These are phyloP conservation scores for Chromoteleia sp. DNA, from an alignment of 2,888 invertebrate species.

Conservation along the genomic window DNA sequence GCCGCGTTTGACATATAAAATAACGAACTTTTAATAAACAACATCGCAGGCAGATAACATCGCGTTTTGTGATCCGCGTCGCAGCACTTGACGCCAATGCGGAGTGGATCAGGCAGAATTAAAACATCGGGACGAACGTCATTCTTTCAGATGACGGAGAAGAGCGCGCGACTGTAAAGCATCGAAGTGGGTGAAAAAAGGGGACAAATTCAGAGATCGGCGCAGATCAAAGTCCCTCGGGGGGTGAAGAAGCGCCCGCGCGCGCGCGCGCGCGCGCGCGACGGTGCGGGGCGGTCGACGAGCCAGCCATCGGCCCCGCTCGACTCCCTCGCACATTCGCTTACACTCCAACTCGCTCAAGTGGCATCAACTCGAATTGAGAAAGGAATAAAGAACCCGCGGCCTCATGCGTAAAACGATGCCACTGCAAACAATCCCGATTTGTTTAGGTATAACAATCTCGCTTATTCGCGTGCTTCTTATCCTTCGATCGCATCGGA, in stretches of 20 bases:
- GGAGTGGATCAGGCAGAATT: constrained; percentile 71
- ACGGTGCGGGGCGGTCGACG: constrained; percentile 77
- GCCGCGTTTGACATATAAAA: constrained; percentile 75
- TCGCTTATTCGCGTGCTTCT: constrained; percentile 59
- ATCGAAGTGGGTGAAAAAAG: constrained; percentile 78
- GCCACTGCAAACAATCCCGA: constrained; percentile 84
- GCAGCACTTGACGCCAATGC: constrained; percentile 68
- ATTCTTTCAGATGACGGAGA: constrained; percentile 71
- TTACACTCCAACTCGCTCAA: constrained; percentile 83
- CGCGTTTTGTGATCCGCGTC: constrained; percentile 64
- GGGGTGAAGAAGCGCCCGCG: constrained; percentile 62
- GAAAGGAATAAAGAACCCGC: constrained; percentile 83
- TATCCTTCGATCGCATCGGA: constrained; percentile 17
- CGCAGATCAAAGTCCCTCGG: constrained; percentile 82
- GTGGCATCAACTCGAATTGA: constrained; percentile 83
- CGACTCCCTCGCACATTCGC: constrained; percentile 76
- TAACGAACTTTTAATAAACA: constrained; percentile 76
- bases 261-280: constrained; percentile 66
- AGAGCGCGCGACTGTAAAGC: constrained; percentile 72
- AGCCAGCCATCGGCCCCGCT: constrained; percentile 72
- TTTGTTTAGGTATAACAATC: constrained; percentile 84
- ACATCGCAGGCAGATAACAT: constrained; percentile 66
- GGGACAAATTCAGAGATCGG: constrained; percentile 79
- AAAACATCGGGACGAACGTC: constrained; percentile 72
- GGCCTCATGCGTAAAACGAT: constrained; percentile 85